phyloP scores from a whole-genome alignment of 2,113 vertebrate species.

The Empidonax alnorum region DNA sequence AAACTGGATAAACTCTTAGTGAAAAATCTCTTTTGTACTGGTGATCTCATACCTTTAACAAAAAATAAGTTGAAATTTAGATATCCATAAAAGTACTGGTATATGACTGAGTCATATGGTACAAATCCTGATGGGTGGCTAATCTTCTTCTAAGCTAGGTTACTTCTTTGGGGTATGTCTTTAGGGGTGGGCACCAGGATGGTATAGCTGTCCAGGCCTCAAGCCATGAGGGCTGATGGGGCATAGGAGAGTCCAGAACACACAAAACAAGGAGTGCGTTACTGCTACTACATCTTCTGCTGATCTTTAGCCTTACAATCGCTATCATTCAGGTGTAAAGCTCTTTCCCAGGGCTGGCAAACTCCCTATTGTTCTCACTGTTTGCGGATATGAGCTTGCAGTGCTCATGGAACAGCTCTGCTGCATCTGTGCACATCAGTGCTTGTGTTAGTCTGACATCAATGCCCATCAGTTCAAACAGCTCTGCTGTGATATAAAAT shows the following conservation, averaged over 20 bases:
- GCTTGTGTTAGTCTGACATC: neutral
- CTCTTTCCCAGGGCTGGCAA: neutral
- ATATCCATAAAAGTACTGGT: neutral
- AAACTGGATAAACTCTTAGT: neutral
- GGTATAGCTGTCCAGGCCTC: neutral
- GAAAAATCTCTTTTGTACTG: neutral
- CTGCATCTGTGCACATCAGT: neutral
- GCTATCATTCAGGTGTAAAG: neutral
- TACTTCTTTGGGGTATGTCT: accelerated
- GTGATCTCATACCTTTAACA: neutral
- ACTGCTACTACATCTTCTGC: neutral
- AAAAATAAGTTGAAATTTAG: neutral
- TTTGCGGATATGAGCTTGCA: neutral
- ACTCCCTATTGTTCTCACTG: neutral
- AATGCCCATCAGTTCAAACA: neutral
- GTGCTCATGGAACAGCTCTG: neutral
- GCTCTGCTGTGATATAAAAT: neutral
- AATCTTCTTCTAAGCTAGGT: neutral
- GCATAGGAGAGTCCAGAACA: neutral
- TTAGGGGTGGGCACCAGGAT: neutral
- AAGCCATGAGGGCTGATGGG: neutral
- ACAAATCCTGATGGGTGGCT: neutral
- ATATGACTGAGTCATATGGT: neutral
- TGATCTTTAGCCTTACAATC: neutral
- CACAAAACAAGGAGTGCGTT: accelerated